A percentile compares a stretch with the other conserved stretches of the same genome.
Evolutionary conservation across 2,797 vertebrate species (phyloP).

Genomic region (Nannoperca obscura): DNA sequence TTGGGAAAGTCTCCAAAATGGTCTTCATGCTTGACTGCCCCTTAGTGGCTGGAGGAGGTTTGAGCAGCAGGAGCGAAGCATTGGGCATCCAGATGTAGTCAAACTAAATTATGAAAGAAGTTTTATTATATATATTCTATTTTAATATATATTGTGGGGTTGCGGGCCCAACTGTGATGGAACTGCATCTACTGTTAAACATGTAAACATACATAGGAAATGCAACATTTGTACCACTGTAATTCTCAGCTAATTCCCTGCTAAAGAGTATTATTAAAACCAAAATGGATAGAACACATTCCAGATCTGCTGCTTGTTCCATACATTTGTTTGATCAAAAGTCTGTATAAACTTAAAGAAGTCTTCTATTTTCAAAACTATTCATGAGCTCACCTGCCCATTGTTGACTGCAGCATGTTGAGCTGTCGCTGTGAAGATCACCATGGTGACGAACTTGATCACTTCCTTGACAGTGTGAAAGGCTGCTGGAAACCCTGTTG

Average conservation of each 20-base stretch:
- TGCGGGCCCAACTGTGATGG: not conserved
- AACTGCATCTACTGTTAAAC: not conserved
- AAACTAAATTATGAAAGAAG: slow-evolving; percentile 67
- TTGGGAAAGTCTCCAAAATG: slow-evolving; percentile 82
- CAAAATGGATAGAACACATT: not conserved
- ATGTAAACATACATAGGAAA: not conserved
- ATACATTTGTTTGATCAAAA: not conserved
- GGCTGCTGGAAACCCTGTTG: slow-evolving; percentile 58
- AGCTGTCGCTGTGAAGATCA: slow-evolving; percentile 76
- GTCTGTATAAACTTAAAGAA: not conserved
- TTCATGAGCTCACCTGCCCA: slow-evolving; percentile 62
- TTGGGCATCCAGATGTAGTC: slow-evolving; percentile 87
- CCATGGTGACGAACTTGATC: slow-evolving; percentile 77
- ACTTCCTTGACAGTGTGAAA: slow-evolving; percentile 68
- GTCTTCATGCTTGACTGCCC: slow-evolving; percentile 76
- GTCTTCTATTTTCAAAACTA: not conserved
- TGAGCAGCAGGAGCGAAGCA: slow-evolving; percentile 72
- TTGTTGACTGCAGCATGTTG: slow-evolving; percentile 77
- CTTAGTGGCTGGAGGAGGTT: slow-evolving; percentile 82
- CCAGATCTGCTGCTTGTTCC: not conserved
- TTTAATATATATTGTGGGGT: not conserved
- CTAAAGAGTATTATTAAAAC: not conserved
- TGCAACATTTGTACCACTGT: not conserved
- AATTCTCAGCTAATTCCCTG: not conserved
- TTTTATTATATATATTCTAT: not conserved